Evolutionary conservation across 2,888 invertebrate species (phyloP), one percentile per base, ranked within the genome.

Genomic region (Liopterus haemorrhoidalis): DNA sequence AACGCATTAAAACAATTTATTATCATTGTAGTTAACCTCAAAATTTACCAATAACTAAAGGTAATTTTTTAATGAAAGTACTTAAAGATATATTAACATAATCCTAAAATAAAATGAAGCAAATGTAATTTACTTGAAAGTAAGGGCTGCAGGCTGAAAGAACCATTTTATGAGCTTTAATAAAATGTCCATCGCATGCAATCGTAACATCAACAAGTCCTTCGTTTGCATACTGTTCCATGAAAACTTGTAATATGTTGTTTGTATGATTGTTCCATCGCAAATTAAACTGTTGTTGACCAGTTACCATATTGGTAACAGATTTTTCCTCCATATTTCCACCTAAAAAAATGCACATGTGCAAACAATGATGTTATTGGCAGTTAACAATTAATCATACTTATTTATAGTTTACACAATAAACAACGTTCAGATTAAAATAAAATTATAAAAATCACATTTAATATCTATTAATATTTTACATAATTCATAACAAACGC

Each of bases 241-340:
- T 50, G 49, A 72, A 68, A 28, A 70, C 67, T 62, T 70, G 65
- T 16, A 71, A 53, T 33, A 73, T 64, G 53, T 72, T 72, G 47
- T 62, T 65, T n/a, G 67, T 63, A 42, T 71, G 70, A 54, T 70
- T 71, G 51, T 71, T 72, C 72, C 73, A 73, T 53, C 69, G 64
- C 35, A 73, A 57, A 57, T 70, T 71, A 50, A 70, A 72, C 43
- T 65, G 66, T 51, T 68, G 65, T 25, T 52, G 37, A 22, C 46
- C 43, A 39, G 43, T 38, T 19, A 37, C 39, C 22, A 40, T 31
- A 35, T 37, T 45, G 6, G 41, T 20, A 28, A 27, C 38, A 20
- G 43, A 43, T 36, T 45, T 46, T 41, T 46, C 37, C 21, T 45
- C 45, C 45, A 45, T 45, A 21, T 18, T 5, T 4, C 24, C 12